Percentiles rank a stretch among this genome's conserved stretches.
These are phyloP conservation scores for Hydropsyche betteni DNA, from an alignment of 2,888 invertebrate genomes.

Conservation along the genomic window DNA sequence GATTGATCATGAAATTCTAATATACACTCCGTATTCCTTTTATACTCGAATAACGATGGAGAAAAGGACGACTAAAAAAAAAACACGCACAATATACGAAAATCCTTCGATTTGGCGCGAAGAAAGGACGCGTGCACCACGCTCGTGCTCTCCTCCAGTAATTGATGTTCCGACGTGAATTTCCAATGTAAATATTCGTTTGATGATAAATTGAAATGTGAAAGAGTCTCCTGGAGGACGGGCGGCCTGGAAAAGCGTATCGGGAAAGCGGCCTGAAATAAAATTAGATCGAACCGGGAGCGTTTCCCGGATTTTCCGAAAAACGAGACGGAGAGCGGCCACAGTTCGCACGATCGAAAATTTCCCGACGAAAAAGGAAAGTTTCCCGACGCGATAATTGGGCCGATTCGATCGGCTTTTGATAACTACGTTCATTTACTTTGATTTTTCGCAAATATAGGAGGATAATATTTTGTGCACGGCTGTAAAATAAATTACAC, in stretches of 20 bases:
- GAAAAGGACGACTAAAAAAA: not conserved
- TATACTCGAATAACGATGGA: too few species aligned
- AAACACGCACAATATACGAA: not conserved
- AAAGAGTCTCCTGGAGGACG: slow-evolving; percentile 18
- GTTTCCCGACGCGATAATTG: too few species aligned
- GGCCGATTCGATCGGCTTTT: too few species aligned
- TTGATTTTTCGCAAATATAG: too few species aligned
- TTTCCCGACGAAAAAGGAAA: too few species aligned
- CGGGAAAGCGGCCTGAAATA: slow-evolving; percentile 10
- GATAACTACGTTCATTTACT: too few species aligned
- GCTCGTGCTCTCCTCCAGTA: slow-evolving; percentile 19
- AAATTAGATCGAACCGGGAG: slow-evolving; percentile 41
- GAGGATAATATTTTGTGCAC: too few species aligned
- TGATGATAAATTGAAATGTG: slow-evolving; percentile 42
- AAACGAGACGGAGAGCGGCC: not conserved
- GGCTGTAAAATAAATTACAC: too few species aligned
- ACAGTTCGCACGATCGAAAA: too few species aligned
- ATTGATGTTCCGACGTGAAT: slow-evolving; percentile 41
- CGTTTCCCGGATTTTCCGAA: slow-evolving; percentile 3
- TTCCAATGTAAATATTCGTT: slow-evolving; percentile 41
- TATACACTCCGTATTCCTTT: too few species aligned
- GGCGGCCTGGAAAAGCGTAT: slow-evolving; percentile 9
- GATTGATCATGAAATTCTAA: too few species aligned
- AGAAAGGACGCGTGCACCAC: slow-evolving; percentile 22
- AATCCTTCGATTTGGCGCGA: not conserved